phyloP scores from a whole-genome alignment of 2,888 invertebrate species.

The Zygogramma bicolorata region DNA sequence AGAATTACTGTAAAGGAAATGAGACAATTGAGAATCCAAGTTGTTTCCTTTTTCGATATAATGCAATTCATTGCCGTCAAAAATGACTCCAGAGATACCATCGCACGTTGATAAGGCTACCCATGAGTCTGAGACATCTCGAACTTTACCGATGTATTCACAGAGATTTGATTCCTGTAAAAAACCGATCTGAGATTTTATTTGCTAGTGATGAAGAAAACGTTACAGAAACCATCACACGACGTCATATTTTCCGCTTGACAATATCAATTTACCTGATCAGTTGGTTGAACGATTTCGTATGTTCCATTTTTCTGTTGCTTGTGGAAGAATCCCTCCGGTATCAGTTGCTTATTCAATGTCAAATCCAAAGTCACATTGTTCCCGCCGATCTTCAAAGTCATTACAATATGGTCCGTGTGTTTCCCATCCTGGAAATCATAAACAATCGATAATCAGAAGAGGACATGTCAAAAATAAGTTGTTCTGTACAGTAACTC shows the following conservation, averaged over 20 bases:
- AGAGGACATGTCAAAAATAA: too few species aligned
- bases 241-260: background rate
- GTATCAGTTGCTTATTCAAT: constrained; percentile 78
- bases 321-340: constrained; percentile 75
- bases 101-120: constrained; percentile 88
- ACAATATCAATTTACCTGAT: constrained; percentile 66
- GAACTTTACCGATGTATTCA: constrained; percentile 82
- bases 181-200: background rate
- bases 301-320: constrained; percentile 72
- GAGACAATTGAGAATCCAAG: constrained; percentile 58
- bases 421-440: constrained; percentile 68
- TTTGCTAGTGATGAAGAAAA: too few species aligned
- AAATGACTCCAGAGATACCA: constrained; percentile 79
- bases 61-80: constrained; percentile 81
- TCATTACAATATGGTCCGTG: constrained; percentile 72
- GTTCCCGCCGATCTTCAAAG: constrained; percentile 75
- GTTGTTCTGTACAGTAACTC: too few species aligned
- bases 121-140: constrained; percentile 79
- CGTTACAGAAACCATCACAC: too few species aligned
- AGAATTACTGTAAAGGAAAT: constrained; percentile 77
- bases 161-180: constrained; percentile 79
- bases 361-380: constrained; percentile 78
- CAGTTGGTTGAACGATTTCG: constrained; percentile 70
- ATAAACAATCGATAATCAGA: too few species aligned
- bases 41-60: constrained; percentile 73